Evolutionary conservation across 2,797 vertebrate genomes (phyloP).

Genomic region (Caiman crocodilus): DNA sequence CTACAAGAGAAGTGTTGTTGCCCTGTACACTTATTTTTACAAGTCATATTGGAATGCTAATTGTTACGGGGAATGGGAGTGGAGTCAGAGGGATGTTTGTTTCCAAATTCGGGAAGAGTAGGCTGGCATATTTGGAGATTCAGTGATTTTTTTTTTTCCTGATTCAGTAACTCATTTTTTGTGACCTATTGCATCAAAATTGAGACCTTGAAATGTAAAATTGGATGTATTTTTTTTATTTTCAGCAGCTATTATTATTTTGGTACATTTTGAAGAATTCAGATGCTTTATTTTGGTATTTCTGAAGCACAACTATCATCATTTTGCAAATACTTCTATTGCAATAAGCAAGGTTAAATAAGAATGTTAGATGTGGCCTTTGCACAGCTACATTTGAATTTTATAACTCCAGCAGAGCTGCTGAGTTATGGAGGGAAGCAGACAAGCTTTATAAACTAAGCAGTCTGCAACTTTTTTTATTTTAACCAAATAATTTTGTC

Average conservation of each 20-base stretch:
- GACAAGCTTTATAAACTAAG: slow-evolving; percentile 34
- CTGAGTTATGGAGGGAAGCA: slow-evolving; percentile 5
- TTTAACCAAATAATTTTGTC: slow-evolving; percentile 17
- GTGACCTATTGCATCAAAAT: not conserved
- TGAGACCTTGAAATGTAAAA: not conserved
- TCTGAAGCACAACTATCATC: not conserved
- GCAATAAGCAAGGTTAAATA: not conserved
- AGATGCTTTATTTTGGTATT: not conserved
- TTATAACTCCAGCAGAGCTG: slow-evolving; percentile 9
- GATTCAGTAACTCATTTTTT: not conserved
- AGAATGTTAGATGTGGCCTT: not conserved
- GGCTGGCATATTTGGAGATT: not conserved
- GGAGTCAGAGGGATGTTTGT: not conserved
- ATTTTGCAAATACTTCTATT: slow-evolving; percentile 15
- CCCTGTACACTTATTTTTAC: not conserved
- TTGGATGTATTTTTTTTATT: not conserved
- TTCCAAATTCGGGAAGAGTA: not conserved
- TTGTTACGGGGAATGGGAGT: not conserved
- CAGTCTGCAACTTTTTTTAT: slow-evolving; percentile 36
- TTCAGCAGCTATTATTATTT: not conserved
- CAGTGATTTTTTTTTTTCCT: not conserved
- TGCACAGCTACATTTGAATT: not conserved
- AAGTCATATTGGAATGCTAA: not conserved
- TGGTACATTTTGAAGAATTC: not conserved
- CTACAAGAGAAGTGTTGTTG: not conserved